A percentile compares a stretch with the other conserved stretches of the same genome.
These are phyloP conservation scores for Noctua fimbriata DNA, from an alignment of 2,888 invertebrate species.

Conservation along the genomic window DNA sequence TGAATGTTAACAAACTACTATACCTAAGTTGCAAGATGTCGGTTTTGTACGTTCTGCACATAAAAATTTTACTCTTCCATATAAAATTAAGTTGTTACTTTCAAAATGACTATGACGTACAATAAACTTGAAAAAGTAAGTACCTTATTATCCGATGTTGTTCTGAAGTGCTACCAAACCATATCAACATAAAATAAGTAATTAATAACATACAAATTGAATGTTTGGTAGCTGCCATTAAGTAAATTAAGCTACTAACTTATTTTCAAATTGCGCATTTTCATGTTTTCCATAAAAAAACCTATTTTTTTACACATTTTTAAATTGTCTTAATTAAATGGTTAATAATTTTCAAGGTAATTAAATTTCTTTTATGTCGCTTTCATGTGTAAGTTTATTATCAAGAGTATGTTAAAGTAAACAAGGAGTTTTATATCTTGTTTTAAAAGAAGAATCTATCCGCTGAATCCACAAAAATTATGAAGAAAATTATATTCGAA, in stretches of 20 bases:
- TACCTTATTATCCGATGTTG: not conserved
- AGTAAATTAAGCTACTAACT: conserved; percentile 7
- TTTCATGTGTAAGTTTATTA: too few relatives aligned
- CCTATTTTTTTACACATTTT: conserved; percentile 4
- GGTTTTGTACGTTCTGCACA: not conserved
- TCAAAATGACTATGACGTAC: not conserved
- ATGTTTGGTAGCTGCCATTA: conserved; percentile 8
- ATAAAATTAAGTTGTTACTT: not conserved
- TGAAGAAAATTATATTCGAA: not conserved
- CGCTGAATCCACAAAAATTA: not conserved
- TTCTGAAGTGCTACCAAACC: not conserved
- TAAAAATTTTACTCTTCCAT: not conserved
- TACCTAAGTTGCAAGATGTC: not conserved
- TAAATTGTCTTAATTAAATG: not conserved
- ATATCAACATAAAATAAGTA: conserved; percentile 9
- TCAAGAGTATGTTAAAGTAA: too few relatives aligned
- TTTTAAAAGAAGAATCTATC: not conserved
- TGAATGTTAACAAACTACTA: not conserved
- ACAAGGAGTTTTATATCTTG: not conserved
- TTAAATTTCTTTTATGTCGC: not conserved
- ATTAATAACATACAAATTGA: conserved; percentile 21
- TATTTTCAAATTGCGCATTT: conserved; percentile 7
- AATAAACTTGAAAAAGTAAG: not conserved
- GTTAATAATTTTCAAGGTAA: not conserved
- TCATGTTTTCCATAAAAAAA: conserved; percentile 11